Evolutionary conservation across 2,888 invertebrate species (phyloP).

Genomic region (Eupithecia dodoneata): DNA sequence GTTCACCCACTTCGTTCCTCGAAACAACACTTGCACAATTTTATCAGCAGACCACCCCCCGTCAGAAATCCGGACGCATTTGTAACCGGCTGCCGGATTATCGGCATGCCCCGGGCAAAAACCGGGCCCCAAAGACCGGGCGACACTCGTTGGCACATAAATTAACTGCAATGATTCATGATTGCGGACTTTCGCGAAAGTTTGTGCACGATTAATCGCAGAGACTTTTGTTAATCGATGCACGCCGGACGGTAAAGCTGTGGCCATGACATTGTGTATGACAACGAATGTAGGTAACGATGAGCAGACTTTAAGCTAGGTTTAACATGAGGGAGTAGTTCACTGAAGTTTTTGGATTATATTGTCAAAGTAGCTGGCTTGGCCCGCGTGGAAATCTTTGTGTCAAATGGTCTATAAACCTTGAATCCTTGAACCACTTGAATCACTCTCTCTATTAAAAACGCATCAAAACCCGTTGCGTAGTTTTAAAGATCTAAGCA

Average conservation of each 20-base stretch:
- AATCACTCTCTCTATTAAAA: too few relatives aligned
- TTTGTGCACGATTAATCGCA: slow-evolving; percentile 76
- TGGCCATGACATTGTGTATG: slow-evolving; percentile 12
- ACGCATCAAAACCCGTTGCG: too few relatives aligned
- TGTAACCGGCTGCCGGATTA: slow-evolving; percentile 65
- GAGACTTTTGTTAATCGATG: slow-evolving; percentile 61
- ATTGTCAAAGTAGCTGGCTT: too few relatives aligned
- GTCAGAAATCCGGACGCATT: slow-evolving; percentile 62
- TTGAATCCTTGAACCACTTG: too few relatives aligned
- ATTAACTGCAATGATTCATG: slow-evolving; percentile 82
- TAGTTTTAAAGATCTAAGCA: too few relatives aligned
- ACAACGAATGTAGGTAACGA: not conserved
- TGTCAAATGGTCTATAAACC: too few relatives aligned
- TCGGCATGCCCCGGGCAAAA: slow-evolving; percentile 66
- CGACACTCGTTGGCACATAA: slow-evolving; percentile 71
- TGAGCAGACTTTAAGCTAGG: not conserved
- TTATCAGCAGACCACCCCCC: slow-evolving; percentile 49
- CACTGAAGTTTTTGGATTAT: not conserved
- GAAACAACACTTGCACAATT: slow-evolving; percentile 35
- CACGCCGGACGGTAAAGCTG: slow-evolving; percentile 40
- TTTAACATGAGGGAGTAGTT: not conserved
- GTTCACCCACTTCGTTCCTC: slow-evolving; percentile 9
- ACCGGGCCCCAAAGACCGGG: slow-evolving; percentile 51
- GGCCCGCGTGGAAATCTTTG: too few relatives aligned
- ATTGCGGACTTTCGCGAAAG: slow-evolving; percentile 66